Evolutionary conservation across 1,140 invertebrate species (phyloP).

Genomic region (Diorhabda elongata): DNA sequence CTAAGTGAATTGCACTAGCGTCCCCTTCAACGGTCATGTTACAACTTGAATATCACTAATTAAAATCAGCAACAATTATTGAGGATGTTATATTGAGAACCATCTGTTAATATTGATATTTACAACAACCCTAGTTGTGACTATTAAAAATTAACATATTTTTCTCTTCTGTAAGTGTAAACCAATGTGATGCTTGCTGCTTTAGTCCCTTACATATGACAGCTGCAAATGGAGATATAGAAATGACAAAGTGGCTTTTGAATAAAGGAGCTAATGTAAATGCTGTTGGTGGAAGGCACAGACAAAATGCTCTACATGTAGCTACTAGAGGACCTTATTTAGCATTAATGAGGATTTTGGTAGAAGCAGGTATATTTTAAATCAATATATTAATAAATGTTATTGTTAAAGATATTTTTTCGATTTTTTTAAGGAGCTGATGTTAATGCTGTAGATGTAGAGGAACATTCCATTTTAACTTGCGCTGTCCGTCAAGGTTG

Average conservation of each 20-base stretch:
- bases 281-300: constrained; percentile 57
- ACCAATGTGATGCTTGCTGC: constrained; percentile 38
- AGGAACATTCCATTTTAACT: constrained; percentile 56
- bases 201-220: constrained; percentile 57
- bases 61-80: too few species aligned
- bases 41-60: too few species aligned
- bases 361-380: constrained; percentile 50
- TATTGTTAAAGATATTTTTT: neutral
- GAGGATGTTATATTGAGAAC: too few species aligned
- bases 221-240: constrained; percentile 50
- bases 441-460: constrained; percentile 54
- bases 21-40: too few species aligned
- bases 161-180: constrained; percentile 24
- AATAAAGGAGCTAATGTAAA: constrained; percentile 82
- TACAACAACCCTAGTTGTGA: too few species aligned
- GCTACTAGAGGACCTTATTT: constrained; percentile 65
- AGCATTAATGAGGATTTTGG: constrained; percentile 54
- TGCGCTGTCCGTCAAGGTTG: constrained; percentile 51
- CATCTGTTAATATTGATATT: too few species aligned
- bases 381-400: neutral
- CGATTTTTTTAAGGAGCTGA: constrained; percentile 47
- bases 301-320: constrained; percentile 87
- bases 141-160: neutral
- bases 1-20: too few species aligned
- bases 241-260: constrained; percentile 63